These are phyloP conservation scores for Caenorhabditis sp. DNA, from an alignment of 2,888 invertebrate species.

Conservation along the genomic window DNA sequence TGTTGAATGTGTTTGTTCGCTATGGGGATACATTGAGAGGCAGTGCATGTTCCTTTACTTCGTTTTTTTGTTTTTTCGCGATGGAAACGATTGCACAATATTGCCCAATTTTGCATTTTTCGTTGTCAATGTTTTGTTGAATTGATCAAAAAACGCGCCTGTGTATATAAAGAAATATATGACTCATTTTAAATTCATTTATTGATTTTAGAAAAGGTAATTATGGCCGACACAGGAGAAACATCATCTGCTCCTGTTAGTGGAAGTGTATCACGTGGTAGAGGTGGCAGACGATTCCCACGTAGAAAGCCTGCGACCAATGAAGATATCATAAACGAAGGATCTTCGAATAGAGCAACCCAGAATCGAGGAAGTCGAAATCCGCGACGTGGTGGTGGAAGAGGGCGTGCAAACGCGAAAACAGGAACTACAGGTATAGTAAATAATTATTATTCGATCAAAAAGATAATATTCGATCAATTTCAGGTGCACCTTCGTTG, in stretches of 20 bases:
- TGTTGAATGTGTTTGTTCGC: constrained; percentile 23
- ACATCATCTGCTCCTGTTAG: constrained; percentile 9
- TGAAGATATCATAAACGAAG: neutral
- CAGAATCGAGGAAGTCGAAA: neutral
- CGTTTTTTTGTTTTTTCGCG: neutral
- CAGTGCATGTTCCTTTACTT: constrained; percentile 28
- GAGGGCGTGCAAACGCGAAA: too few species aligned
- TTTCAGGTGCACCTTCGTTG: neutral
- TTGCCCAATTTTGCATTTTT: neutral
- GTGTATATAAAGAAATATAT: constrained; percentile 16
- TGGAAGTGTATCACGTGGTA: neutral
- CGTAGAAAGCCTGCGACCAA: neutral
- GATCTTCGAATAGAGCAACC: neutral
- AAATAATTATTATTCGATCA: too few species aligned
- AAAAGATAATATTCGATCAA: neutral
- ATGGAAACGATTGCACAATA: constrained; percentile 30
- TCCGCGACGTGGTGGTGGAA: too few species aligned
- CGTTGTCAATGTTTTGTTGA: neutral
- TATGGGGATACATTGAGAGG: constrained; percentile 10
- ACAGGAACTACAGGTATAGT: too few species aligned
- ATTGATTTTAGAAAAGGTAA: constrained; percentile 20
- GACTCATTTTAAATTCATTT: neutral
- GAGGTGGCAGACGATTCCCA: neutral
- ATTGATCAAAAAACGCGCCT: constrained; percentile 8
- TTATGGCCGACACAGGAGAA: constrained; percentile 35